Percentiles rank a stretch among this genome's conserved stretches.
Conservation (phyloP, 2,797 vertebrate genomes). For the Siniperca scherzeri region DNA sequence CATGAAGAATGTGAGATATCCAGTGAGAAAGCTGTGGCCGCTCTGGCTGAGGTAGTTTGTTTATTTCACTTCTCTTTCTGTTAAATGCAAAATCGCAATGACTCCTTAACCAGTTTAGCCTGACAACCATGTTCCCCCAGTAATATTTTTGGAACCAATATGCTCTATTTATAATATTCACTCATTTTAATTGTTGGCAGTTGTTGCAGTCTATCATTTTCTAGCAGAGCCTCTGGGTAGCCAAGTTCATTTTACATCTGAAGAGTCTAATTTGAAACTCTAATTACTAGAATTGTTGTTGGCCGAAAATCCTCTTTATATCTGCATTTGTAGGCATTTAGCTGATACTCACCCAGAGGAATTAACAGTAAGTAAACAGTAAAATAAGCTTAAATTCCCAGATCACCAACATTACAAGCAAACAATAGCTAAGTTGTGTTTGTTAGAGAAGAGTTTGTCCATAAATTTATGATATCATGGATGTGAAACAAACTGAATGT, state of each 20-base stretch:
- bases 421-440: slow-evolving; percentile 8
- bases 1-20: slow-evolving; percentile 19
- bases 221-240: slow-evolving; percentile 38
- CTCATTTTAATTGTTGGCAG: slow-evolving; percentile 55
- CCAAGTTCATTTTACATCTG: slow-evolving; percentile 66
- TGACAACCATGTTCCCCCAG: slow-evolving; percentile 11
- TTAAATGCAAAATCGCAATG: slow-evolving; percentile 50
- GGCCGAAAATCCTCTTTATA: slow-evolving; percentile 41
- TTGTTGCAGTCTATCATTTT: slow-evolving; percentile 45
- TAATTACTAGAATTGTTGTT: slow-evolving; percentile 54
- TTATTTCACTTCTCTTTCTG: slow-evolving; percentile 52
- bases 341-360: slow-evolving; percentile 47
- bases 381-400: slow-evolving; percentile 36
- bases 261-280: slow-evolving; percentile 61
- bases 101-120: slow-evolving; percentile 41
- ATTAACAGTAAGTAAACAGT: slow-evolving; percentile 37
- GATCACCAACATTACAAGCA: slow-evolving; percentile 29
- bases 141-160: slow-evolving; percentile 40
- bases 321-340: slow-evolving; percentile 51
- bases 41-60: slow-evolving; percentile 30
- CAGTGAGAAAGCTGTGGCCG: slow-evolving; percentile 12
- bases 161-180: slow-evolving; percentile 36
- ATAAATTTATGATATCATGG: background rate
- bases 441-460: background rate
- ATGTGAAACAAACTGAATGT: background rate